Evolutionary conservation across 1,140 invertebrate genomes (phyloP).

Genomic region (Macrosteles quadrilineatus): DNA sequence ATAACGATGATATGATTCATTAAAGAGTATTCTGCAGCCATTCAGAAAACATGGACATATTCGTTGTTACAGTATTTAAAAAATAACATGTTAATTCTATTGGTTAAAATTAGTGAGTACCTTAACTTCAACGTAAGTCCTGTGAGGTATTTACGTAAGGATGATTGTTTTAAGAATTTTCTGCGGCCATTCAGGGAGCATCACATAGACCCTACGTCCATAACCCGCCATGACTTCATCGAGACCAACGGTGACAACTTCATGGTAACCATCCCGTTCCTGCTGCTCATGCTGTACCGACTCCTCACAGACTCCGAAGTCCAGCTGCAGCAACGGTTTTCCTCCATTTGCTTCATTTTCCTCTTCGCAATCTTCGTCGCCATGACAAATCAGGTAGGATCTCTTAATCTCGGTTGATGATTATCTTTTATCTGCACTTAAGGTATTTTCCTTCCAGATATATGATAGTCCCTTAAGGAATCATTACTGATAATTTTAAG

Average conservation of each 20-base stretch:
- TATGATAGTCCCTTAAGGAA: no score
- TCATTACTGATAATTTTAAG: no score
- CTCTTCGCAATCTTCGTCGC: conserved; percentile 90
- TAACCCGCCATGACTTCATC: conserved; percentile 97
- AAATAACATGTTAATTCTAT: no score
- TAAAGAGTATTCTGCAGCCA: no score
- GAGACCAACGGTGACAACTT: conserved; percentile 99
- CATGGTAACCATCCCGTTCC: conserved; percentile 84
- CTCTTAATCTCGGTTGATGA: no score
- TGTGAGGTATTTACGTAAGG: conserved; percentile 16
- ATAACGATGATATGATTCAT: no score
- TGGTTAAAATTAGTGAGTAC: no score
- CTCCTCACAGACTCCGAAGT: conserved; percentile 68
- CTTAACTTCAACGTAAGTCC: no score
- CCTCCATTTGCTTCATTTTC: conserved; percentile 88
- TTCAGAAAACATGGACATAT: no score
- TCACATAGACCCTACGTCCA: conserved; percentile 98
- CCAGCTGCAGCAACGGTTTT: conserved; percentile 74
- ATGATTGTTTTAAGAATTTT: conserved; percentile 75
- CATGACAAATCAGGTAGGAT: conserved; percentile 93
- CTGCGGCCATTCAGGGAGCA: conserved; percentile 97
- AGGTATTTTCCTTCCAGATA: no score
- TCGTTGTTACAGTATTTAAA: no score
- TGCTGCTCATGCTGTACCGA: conserved; percentile 79
- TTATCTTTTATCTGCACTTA: no score